Conservation (phyloP, 2,113 vertebrate species). For the Colinus virginianus region DNA sequence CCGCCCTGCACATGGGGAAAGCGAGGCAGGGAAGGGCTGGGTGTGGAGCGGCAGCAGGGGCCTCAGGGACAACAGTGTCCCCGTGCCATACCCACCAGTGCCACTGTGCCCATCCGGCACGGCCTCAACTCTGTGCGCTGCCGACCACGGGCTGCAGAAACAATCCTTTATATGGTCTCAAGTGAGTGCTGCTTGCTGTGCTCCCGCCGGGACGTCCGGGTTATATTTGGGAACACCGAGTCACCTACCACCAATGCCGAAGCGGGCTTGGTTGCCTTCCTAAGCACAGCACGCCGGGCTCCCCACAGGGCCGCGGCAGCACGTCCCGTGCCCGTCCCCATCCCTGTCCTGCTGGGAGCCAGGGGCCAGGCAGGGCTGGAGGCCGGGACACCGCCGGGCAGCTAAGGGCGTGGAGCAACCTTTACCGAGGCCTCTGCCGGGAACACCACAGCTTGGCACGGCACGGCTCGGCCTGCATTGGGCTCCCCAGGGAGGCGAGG, state of each 20-base stretch:
- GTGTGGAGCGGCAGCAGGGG: not conserved
- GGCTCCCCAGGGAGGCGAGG: no score
- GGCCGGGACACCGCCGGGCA: not conserved
- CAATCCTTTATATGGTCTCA: conserved; percentile 73
- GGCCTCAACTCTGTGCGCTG: not conserved
- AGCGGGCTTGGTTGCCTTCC: not conserved
- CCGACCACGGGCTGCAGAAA: conserved; percentile 43
- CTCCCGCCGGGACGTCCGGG: conserved; percentile 38
- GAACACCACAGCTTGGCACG: not conserved
- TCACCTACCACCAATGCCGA: not conserved
- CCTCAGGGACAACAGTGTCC: not conserved
- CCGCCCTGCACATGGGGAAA: not conserved
- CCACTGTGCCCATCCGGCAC: not conserved
- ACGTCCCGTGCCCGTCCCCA: not conserved
- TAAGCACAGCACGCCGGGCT: not conserved
- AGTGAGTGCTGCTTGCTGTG: not conserved
- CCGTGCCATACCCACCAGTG: not conserved
- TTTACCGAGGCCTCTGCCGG: conserved; percentile 10
- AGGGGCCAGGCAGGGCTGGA: not conserved
- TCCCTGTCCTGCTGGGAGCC: not conserved
- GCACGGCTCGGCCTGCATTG: no score
- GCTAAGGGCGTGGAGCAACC: not conserved
- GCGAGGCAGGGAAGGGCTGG: not conserved
- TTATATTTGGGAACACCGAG: conserved; percentile 59
- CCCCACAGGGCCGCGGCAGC: not conserved